A percentile compares a stretch with the other conserved stretches of the same genome.
Conservation (phyloP, 1,140 invertebrate genomes). For the Paramacrobiotus metropolitanus region DNA sequence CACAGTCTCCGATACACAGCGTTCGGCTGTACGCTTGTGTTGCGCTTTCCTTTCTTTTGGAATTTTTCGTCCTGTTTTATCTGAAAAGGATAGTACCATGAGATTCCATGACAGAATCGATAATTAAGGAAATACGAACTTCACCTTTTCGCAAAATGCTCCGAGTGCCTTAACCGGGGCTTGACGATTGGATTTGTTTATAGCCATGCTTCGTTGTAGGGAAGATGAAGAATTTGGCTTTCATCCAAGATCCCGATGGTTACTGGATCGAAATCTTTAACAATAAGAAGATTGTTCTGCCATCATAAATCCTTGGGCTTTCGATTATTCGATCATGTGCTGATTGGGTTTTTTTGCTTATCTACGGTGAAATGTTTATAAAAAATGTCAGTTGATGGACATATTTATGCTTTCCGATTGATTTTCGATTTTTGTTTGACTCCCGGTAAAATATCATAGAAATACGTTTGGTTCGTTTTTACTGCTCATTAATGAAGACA, state of each 20-base stretch:
- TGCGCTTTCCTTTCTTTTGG: slow-evolving; percentile 2
- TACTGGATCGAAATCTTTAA: slow-evolving; percentile 90
- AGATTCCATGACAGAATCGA: neutral
- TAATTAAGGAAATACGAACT: too few species aligned
- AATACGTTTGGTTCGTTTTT: neutral
- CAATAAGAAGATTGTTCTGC: slow-evolving; percentile 19
- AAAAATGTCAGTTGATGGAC: too few species aligned
- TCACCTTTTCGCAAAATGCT: too few species aligned
- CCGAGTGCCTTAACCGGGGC: too few species aligned
- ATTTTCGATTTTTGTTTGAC: neutral
- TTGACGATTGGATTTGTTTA: too few species aligned
- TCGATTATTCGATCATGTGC: too few species aligned
- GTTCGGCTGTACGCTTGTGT: too few species aligned
- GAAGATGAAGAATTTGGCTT: slow-evolving; percentile 76
- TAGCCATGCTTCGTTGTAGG: slow-evolving; percentile 22
- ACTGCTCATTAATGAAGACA: too few species aligned
- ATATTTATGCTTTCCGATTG: neutral
- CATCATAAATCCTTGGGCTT: too few species aligned
- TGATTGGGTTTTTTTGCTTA: too few species aligned
- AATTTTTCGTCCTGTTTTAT: neutral
- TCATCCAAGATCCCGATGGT: slow-evolving; percentile 81
- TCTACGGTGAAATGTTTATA: too few species aligned
- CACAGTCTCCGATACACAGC: too few species aligned
- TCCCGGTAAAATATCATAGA: neutral
- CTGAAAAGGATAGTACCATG: neutral